Evolutionary conservation across 2,113 vertebrate species (phyloP).

Genomic region (Heterocephalus glaber): DNA sequence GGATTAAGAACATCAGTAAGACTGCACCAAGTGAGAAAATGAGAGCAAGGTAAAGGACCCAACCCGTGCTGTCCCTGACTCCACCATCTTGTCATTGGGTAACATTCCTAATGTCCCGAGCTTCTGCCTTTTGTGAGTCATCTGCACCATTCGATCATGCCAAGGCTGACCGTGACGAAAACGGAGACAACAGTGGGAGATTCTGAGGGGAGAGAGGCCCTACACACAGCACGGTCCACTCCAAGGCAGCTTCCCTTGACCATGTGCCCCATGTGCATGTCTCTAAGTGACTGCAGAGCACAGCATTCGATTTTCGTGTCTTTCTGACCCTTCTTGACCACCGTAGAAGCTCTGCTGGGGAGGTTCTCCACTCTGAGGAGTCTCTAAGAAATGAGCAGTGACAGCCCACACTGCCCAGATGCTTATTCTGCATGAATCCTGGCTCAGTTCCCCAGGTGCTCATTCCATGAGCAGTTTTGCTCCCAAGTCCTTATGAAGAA

Average conservation of each 20-base stretch:
- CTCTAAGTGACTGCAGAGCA: neutral
- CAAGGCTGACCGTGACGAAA: neutral
- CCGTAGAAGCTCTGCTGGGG: neutral
- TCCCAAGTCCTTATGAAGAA: neutral
- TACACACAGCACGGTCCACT: accelerated
- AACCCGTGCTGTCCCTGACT: accelerated
- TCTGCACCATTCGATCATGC: accelerated
- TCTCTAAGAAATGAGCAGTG: neutral
- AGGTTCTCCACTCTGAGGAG: neutral
- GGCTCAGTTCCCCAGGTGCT: neutral
- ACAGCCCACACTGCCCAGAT: neutral
- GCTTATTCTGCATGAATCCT: neutral
- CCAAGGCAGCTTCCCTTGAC: accelerated
- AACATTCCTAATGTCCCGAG: neutral
- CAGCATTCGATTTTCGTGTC: neutral
- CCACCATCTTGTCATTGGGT: neutral
- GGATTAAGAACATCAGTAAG: neutral
- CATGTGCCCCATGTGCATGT: accelerated
- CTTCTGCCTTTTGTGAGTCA: accelerated
- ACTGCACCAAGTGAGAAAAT: neutral
- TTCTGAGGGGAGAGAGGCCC: accelerated
- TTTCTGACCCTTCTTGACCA: neutral
- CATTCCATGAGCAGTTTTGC: accelerated
- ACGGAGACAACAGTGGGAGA: neutral
- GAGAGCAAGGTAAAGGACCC: neutral